These are phyloP conservation scores for Stegostoma tigrinum DNA, from an alignment of 2,113 vertebrate species.

Conservation along the genomic window DNA sequence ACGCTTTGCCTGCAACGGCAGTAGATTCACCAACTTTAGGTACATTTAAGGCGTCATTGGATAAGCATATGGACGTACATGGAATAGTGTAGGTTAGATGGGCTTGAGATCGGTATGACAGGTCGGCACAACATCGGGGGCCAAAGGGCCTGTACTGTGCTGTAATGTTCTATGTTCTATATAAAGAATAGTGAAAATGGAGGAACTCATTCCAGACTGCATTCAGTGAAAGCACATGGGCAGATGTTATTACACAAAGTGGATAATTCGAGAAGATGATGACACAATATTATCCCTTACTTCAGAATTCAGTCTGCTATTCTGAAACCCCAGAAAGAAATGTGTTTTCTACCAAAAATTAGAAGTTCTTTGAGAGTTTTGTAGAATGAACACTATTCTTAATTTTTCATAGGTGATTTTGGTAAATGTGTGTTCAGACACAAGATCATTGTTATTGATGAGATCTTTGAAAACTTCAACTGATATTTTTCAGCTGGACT, in stretches of 20 bases:
- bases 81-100: no score
- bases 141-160: no score
- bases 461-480: neutral
- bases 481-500: neutral
- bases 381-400: neutral
- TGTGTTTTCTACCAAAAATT: neutral
- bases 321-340: neutral
- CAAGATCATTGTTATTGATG: neutral
- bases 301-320: constrained; percentile 4
- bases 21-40: no score
- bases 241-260: constrained; percentile 22
- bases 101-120: no score
- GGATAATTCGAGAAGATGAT: neutral
- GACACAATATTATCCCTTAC: neutral
- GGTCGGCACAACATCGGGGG: no score
- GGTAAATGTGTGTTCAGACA: neutral
- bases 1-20: no score
- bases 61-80: no score
- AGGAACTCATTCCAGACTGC: neutral
- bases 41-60: no score
- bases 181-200: constrained; percentile 3
- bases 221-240: neutral
- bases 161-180: no score
- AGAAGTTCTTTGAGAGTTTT: constrained; percentile 11
- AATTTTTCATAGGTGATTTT: neutral